phyloP scores from a whole-genome alignment of 2,797 vertebrate species.

The Mycteria americana region DNA sequence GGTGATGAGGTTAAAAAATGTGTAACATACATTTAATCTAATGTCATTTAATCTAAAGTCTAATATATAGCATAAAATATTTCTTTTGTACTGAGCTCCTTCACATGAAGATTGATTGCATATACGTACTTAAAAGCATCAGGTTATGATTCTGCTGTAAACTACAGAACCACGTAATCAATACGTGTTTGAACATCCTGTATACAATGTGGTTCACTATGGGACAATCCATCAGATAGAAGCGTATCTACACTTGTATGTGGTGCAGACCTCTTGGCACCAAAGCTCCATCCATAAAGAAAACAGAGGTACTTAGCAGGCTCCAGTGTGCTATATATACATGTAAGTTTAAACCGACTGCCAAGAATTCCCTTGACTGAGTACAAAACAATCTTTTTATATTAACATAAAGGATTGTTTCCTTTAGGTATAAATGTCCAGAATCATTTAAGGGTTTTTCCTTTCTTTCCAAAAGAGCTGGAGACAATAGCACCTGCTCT shows the following conservation, averaged over 20 bases:
- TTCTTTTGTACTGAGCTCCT: neutral
- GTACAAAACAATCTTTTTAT: slow-evolving; percentile 36
- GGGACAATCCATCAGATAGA: slow-evolving; percentile 46
- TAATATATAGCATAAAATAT: neutral
- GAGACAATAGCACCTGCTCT: slow-evolving; percentile 59
- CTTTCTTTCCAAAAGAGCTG: slow-evolving; percentile 11
- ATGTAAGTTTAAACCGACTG: slow-evolving; percentile 52
- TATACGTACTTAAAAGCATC: slow-evolving; percentile 14
- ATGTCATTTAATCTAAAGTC: neutral
- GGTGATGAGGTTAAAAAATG: neutral
- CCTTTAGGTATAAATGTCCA: slow-evolving; percentile 39
- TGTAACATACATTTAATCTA: neutral
- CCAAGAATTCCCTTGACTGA: slow-evolving; percentile 66
- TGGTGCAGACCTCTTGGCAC: slow-evolving; percentile 71
- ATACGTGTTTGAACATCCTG: slow-evolving; percentile 42
- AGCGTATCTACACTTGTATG: slow-evolving; percentile 13
- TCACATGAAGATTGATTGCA: slow-evolving; percentile 3
- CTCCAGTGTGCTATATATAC: slow-evolving; percentile 68
- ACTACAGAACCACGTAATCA: slow-evolving; percentile 35
- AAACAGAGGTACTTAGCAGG: slow-evolving; percentile 67
- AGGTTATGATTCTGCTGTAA: slow-evolving; percentile 23
- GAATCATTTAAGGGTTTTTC: neutral
- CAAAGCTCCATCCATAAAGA: slow-evolving; percentile 65
- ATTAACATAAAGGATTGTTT: slow-evolving; percentile 49
- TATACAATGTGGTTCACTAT: slow-evolving; percentile 38